Percentiles rank a stretch among this genome's conserved stretches.
Evolutionary conservation across 92 coral and sea anemone genomes (phyloP).

Genomic region (Bergia puertoricense): DNA sequence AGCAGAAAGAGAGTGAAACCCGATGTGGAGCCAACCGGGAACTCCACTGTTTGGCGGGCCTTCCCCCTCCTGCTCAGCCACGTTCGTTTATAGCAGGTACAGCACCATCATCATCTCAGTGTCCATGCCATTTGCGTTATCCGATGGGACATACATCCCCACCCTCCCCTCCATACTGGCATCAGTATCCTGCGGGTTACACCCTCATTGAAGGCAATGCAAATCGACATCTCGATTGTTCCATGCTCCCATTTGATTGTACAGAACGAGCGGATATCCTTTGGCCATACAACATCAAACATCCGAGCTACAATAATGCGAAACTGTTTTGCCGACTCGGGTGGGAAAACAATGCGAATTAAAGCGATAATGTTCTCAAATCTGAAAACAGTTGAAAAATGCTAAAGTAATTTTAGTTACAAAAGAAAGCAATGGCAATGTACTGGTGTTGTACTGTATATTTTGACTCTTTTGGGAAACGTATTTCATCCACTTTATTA

Average conservation of each 20-base stretch:
- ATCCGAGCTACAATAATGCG: neutral
- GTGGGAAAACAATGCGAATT: neutral
- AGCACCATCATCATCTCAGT: neutral
- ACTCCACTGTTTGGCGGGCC: neutral
- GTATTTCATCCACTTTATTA: neutral
- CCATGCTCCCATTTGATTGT: neutral
- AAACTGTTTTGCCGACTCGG: neutral
- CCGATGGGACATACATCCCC: neutral
- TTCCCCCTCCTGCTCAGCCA: neutral
- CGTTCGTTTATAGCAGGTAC: neutral
- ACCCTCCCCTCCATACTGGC: neutral
- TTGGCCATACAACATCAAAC: neutral
- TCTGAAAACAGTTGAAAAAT: neutral
- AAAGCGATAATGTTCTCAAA: neutral
- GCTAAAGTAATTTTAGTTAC: neutral
- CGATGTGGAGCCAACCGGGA: neutral
- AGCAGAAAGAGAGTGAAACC: neutral
- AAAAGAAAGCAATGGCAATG: neutral
- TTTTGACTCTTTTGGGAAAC: neutral
- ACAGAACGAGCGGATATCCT: neutral
- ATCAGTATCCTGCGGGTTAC: slow-evolving; percentile 3
- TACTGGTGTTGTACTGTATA: neutral
- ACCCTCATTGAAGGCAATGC: neutral
- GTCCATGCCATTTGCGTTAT: slow-evolving; percentile 16
- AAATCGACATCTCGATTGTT: neutral